Evolutionary conservation across 2,797 vertebrate genomes (phyloP).

Genomic region (Sebastiscus tertius): DNA sequence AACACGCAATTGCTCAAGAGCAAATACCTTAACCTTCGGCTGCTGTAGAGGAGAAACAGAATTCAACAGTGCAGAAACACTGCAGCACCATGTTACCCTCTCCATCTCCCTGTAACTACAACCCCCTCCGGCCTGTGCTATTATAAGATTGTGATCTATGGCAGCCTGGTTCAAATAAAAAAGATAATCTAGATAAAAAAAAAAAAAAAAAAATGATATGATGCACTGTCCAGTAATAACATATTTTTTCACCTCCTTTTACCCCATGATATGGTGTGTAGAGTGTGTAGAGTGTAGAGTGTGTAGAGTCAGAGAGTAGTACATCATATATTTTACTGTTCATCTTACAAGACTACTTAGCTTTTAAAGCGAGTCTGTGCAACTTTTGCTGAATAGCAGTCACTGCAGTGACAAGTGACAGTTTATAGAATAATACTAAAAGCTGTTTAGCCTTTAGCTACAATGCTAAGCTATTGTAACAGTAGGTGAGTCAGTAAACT

Average conservation of each 20-base stretch:
- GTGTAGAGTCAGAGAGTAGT: not conserved
- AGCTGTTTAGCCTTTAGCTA: not conserved
- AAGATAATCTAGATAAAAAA: not conserved
- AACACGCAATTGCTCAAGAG: not conserved
- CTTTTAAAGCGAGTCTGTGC: not conserved
- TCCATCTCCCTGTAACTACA: not conserved
- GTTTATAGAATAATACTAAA: not conserved
- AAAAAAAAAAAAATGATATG: not conserved
- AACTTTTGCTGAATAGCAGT: not conserved
- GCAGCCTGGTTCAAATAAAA: not conserved
- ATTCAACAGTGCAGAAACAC: not conserved
- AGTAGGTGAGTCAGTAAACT: not conserved
- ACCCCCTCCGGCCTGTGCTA: not conserved
- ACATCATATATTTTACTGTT: not conserved
- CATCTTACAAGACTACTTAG: too few species aligned
- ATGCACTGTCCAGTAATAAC: not conserved
- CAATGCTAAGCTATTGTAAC: not conserved
- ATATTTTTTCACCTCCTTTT: not conserved
- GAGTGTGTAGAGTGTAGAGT: not conserved
- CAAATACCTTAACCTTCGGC: not conserved
- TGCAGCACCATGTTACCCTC: not conserved
- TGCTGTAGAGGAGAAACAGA: not conserved
- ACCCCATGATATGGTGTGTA: not conserved
- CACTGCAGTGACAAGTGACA: not conserved
- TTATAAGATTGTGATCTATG: conserved; percentile 12